A percentile compares a stretch with the other conserved stretches of the same genome.
Evolutionary conservation across 2,888 invertebrate genomes (phyloP).

Genomic region (Nemoura dubitans): DNA sequence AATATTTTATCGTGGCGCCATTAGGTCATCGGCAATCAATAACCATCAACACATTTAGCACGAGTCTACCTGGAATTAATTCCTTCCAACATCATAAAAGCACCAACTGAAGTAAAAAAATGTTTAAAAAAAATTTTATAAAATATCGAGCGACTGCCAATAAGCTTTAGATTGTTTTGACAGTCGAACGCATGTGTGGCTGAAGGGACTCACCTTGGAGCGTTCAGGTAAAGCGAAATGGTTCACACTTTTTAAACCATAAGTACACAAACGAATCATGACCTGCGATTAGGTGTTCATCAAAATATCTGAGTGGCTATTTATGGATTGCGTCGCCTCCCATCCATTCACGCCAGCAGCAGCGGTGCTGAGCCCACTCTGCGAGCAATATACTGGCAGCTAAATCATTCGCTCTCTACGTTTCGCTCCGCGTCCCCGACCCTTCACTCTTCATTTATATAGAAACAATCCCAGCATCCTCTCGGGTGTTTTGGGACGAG

Average conservation of each 20-base stretch:
- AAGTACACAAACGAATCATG: neutral
- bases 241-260: neutral
- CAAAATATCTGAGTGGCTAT: neutral
- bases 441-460: conserved; percentile 7
- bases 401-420: neutral
- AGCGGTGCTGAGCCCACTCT: neutral
- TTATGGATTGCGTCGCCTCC: neutral
- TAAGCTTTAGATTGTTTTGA: neutral
- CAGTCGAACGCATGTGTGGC: neutral
- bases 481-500: neutral
- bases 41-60: neutral
- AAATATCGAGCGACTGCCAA: neutral
- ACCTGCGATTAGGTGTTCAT: neutral
- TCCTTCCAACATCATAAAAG: neutral
- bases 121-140: neutral
- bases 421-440: neutral
- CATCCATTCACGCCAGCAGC: neutral
- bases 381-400: neutral
- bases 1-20: neutral
- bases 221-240: neutral
- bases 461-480: conserved; percentile 4
- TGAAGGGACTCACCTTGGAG: neutral
- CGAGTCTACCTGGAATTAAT: neutral
- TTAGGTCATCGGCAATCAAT: neutral
- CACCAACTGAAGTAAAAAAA: neutral